phyloP scores from a whole-genome alignment of 2,888 invertebrate genomes.

The Nephrotoma flavescens region DNA sequence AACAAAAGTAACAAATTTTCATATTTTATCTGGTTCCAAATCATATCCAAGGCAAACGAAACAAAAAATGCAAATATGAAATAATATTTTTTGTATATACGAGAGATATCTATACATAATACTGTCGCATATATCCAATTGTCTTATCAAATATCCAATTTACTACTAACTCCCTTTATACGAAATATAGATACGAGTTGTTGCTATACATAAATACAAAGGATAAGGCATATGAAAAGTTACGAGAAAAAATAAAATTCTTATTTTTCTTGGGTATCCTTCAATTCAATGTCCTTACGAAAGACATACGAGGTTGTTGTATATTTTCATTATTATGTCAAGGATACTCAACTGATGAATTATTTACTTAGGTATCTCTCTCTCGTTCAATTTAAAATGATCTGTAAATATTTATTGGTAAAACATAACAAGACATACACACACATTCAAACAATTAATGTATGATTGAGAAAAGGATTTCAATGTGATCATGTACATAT shows the following conservation, averaged over 20 bases:
- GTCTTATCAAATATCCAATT: background rate
- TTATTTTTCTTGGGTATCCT: background rate
- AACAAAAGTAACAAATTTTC: background rate
- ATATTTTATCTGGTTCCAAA: background rate
- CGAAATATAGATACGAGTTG: background rate
- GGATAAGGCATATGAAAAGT: background rate
- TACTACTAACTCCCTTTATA: background rate
- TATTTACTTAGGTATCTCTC: background rate
- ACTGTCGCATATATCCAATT: background rate
- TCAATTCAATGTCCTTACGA: background rate
- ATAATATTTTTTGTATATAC: background rate
- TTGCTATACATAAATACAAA: background rate
- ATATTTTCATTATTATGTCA: background rate
- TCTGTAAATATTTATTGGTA: background rate
- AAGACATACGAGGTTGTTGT: background rate
- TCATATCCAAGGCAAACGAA: background rate
- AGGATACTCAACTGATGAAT: background rate
- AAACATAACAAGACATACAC: background rate
- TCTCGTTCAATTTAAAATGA: background rate
- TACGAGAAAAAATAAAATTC: background rate
- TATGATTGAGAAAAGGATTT: background rate
- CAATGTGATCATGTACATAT: background rate
- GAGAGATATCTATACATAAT: background rate
- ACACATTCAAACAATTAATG: background rate
- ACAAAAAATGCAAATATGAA: background rate